Evolutionary conservation across 2,888 invertebrate genomes (phyloP).

Genomic region (Pterobdella sp.): DNA sequence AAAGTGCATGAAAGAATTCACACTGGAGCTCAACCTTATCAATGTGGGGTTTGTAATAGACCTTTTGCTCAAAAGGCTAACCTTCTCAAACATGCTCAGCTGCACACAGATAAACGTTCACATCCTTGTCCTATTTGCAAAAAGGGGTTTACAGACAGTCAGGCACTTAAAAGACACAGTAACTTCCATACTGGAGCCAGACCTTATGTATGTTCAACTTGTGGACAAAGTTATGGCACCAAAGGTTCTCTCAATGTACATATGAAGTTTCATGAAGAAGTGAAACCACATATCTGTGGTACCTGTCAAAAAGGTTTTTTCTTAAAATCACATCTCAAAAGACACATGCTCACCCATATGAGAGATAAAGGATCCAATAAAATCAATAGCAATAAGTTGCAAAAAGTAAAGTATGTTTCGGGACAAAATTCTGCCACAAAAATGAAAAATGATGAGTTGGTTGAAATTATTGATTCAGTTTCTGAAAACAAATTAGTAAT

Average conservation of each 20-base stretch:
- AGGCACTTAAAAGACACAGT: conserved; percentile 29
- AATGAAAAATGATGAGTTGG: conserved; percentile 3
- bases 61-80: conserved; percentile 31
- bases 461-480: not conserved
- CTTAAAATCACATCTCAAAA: conserved; percentile 26
- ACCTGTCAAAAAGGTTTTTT: conserved; percentile 28
- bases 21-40: conserved; percentile 28
- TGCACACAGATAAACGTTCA: conserved; percentile 30
- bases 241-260: conserved; percentile 28
- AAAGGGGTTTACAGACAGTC: conserved; percentile 29
- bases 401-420: not conserved
- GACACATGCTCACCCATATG: conserved; percentile 29
- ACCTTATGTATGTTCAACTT: conserved; percentile 27
- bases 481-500: conserved; percentile 2
- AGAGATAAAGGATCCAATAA: conserved; percentile 17
- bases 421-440: not conserved
- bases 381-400: not conserved
- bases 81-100: conserved; percentile 31
- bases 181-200: conserved; percentile 27
- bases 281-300: conserved; percentile 25
- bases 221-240: conserved; percentile 30
- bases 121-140: conserved; percentile 29
- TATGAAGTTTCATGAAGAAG: conserved; percentile 28
- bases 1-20: conserved; percentile 26
- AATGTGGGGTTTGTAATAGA: conserved; percentile 25